Base-by-base conservation (phyloP, 2,113 vertebrate genomes). In the Zosterops lateralis region DNA sequence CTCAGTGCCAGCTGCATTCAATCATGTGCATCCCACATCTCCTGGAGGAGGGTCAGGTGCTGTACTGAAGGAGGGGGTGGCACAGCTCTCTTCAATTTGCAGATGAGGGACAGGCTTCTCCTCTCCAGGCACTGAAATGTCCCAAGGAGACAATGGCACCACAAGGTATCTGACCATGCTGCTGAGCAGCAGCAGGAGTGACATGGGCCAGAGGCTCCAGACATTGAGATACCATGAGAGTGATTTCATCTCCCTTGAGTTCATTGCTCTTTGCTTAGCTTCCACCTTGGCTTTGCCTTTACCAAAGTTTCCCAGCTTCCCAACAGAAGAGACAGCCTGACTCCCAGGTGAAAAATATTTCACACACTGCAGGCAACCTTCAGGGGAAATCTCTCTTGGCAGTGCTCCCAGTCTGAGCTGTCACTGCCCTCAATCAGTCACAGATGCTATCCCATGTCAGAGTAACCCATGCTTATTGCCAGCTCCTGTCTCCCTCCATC, bases 1-100 rank as follows among this genome's bases (percentile, higher is more conserved):
- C 9, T 53, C 57, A 19, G 17, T 0, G 3, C 38, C 21, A 31
- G 84, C 79, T 67, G 34, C 34, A 7, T 29, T 54, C 57, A 50
- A 32, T 51, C 51, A 17, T 3, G 12, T 0, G 1, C 38, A 58
- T 18, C 25, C 38, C 25, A 18, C 0, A 0, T 22, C 58, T 72
- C 62, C 48, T 36, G 48, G 32, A 34, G 45, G 22, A 36, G 32
- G 25, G 22, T 4, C 20, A 3, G 3, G 32, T 19, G 40, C 32
- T 76, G 12, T 21, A 40, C 47, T 12, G 9, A 50, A 45, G 6
- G 32, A 54, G 7, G 8, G 54, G 17, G 8, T 60, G 5, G 12
- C 15, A 50, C 5, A 77, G 32, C 13, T 44, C 7, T 44, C 38
- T 44, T 38, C 18, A 51, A 0, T n/a, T 51, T 77, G 60, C 32